A percentile compares a stretch with the other conserved stretches of the same genome.
These are phyloP conservation scores for Lithophane semibrunnea DNA, from an alignment of 2,888 invertebrate species.

Conservation along the genomic window DNA sequence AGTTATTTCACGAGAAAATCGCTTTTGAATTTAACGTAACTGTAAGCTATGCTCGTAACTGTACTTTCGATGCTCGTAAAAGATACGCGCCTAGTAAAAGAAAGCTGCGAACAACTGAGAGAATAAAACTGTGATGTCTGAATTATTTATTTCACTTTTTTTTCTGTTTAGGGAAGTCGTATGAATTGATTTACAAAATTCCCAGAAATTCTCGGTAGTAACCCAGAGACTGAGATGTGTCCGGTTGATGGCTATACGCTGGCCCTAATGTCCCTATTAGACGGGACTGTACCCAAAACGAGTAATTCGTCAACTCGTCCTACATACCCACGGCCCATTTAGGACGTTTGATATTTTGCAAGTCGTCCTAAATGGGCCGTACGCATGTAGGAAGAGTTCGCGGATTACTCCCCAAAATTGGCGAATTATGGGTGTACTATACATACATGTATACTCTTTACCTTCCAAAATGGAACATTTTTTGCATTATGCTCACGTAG, in stretches of 20 bases:
- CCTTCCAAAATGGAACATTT: background rate
- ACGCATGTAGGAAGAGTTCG: no score
- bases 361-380: no score
- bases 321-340: no score
- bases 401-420: background rate
- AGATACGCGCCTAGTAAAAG: slow-evolving; percentile 31
- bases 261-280: no score
- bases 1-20: background rate
- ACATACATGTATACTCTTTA: background rate
- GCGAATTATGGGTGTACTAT: background rate
- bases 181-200: slow-evolving; percentile 14
- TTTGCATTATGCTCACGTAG: background rate
- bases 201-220: background rate
- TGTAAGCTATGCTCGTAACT: background rate
- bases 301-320: no score
- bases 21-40: background rate
- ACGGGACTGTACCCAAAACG: background rate
- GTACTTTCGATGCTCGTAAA: slow-evolving; percentile 38
- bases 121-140: slow-evolving; percentile 25
- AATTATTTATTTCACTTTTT: slow-evolving; percentile 39
- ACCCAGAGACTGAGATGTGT: background rate
- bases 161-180: background rate
- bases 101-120: slow-evolving; percentile 26
- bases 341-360: no score
- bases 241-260: background rate